Conservation (phyloP, 2,113 vertebrate species). For the Sceloporus undulatus region DNA sequence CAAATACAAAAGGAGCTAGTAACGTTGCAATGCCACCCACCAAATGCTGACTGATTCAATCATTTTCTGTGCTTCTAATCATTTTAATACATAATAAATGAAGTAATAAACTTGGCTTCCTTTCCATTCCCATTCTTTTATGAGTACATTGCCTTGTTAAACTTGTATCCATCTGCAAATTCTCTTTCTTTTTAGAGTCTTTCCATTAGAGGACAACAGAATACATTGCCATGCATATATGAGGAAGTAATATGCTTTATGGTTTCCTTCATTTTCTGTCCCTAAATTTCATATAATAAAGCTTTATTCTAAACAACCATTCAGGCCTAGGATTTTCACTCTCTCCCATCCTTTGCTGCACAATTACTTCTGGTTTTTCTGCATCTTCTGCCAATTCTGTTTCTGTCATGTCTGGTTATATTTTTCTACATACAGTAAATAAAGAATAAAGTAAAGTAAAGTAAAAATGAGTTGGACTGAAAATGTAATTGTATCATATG, state of each 20-base stretch:
- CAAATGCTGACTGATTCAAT: conserved; percentile 24
- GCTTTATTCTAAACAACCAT: conserved; percentile 27
- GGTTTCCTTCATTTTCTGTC: conserved; percentile 40
- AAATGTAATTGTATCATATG: conserved; percentile 75
- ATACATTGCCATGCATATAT: conserved; percentile 32
- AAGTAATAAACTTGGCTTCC: conserved; percentile 29
- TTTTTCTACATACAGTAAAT: conserved; percentile 46
- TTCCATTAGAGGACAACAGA: conserved; percentile 37
- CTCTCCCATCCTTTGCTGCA: neutral
- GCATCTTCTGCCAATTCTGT: neutral
- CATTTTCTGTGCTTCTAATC: conserved; percentile 31
- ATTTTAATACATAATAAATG: conserved; percentile 46
- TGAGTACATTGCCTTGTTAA: conserved; percentile 11
- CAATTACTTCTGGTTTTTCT: conserved; percentile 49
- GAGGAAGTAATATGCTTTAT: conserved; percentile 23
- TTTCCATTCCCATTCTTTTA: conserved; percentile 38
- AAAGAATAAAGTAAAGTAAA: conserved; percentile 11
- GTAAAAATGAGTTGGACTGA: conserved; percentile 53
- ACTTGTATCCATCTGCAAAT: conserved; percentile 37
- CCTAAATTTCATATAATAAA: conserved; percentile 29
- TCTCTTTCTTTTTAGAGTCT: conserved; percentile 32
- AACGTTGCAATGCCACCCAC: neutral
- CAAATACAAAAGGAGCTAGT: conserved; percentile 33
- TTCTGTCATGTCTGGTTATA: conserved; percentile 58
- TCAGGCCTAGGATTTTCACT: conserved; percentile 25